Conservation (phyloP, 2,113 vertebrate species). For the Cygnus atratus region DNA sequence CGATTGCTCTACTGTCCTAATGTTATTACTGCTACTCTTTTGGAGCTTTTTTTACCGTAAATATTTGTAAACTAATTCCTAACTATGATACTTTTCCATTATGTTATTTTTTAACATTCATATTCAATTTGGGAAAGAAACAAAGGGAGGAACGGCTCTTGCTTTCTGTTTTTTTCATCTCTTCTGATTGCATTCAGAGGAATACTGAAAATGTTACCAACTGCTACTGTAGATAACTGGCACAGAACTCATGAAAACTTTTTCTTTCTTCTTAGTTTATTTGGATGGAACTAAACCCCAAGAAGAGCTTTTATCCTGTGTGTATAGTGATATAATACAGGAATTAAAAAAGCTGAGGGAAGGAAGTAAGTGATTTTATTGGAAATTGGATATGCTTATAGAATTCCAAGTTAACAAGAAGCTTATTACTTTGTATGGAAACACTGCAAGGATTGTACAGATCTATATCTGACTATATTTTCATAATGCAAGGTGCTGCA, state of each 20-base stretch:
- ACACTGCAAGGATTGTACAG: not conserved
- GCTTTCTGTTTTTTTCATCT: not conserved
- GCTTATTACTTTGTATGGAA: not conserved
- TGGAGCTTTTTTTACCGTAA: not conserved
- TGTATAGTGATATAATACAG: conserved; percentile 79
- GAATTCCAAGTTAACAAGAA: not conserved
- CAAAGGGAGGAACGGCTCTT: not conserved
- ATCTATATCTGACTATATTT: not conserved
- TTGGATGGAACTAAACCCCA: conserved; percentile 87
- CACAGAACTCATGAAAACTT: not conserved
- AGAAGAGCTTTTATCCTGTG: conserved; percentile 79
- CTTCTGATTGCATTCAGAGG: not conserved
- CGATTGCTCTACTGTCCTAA: not conserved
- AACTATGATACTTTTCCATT: not conserved
- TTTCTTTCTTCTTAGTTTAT: conserved; percentile 77
- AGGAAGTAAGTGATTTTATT: conserved; percentile 63
- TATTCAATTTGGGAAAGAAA: not conserved
- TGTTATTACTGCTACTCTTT: not conserved
- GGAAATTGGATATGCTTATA: not conserved
- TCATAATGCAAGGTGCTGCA: too few relatives aligned
- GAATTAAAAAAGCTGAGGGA: conserved; percentile 70
- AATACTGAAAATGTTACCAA: not conserved
- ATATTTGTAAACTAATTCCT: not conserved
- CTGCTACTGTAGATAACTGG: not conserved
- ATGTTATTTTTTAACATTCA: not conserved